These are phyloP conservation scores for Smittia sp. DNA, from an alignment of 2,888 invertebrate genomes.

Conservation along the genomic window DNA sequence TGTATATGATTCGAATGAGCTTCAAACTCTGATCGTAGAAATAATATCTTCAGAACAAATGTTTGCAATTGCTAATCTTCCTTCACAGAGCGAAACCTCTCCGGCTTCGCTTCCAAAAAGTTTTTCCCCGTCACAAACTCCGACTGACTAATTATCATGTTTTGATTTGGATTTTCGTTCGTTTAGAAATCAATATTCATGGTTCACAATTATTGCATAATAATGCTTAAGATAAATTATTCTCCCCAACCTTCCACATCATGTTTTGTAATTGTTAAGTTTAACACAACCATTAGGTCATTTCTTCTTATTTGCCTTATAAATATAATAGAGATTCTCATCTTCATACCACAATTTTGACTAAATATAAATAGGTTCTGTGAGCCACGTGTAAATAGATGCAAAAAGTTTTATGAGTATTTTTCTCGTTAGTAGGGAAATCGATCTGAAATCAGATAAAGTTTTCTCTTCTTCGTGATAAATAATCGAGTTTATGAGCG, in stretches of 20 bases:
- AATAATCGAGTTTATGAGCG: too few species aligned
- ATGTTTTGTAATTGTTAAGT: background rate
- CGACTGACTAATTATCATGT: conserved; percentile 19
- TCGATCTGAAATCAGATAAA: background rate
- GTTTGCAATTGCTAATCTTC: background rate
- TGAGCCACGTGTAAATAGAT: conserved; percentile 8
- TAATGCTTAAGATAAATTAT: conserved; percentile 25
- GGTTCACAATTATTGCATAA: conserved; percentile 20
- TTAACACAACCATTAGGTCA: conserved; percentile 37
- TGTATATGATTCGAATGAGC: conserved; percentile 29
- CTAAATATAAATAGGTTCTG: conserved; percentile 27
- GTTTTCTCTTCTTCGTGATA: too few species aligned
- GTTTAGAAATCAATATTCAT: conserved; percentile 31
- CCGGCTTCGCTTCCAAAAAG: background rate
- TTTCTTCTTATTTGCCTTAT: conserved; percentile 26
- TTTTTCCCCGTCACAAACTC: background rate
- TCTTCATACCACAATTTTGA: conserved; percentile 10
- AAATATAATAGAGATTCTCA: conserved; percentile 12
- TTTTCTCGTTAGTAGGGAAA: conserved; percentile 1
- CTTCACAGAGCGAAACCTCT: background rate
- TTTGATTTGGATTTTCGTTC: conserved; percentile 33
- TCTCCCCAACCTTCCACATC: background rate
- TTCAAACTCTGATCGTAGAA: background rate
- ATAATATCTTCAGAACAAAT: background rate
- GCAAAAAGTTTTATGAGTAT: background rate